phyloP scores from a whole-genome alignment of 2,888 invertebrate species.

The Callimorpha dominula region DNA sequence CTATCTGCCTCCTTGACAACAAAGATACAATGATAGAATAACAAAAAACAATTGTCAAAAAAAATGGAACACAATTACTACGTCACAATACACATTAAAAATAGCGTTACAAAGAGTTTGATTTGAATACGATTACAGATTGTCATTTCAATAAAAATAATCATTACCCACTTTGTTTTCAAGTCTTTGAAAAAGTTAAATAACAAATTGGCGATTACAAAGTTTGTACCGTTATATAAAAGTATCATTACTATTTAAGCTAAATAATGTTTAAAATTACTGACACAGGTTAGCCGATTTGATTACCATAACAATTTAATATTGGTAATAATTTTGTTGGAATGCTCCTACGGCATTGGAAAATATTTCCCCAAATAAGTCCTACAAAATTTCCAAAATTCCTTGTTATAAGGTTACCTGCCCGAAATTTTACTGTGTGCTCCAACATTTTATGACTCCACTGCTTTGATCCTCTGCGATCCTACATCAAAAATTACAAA shows the following conservation, averaged over 20 bases:
- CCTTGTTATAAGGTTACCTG: neutral
- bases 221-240: no score
- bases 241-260: neutral
- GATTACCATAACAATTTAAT: neutral
- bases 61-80: conserved; percentile 57
- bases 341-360: neutral
- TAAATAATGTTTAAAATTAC: neutral
- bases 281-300: neutral
- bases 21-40: conserved; percentile 63
- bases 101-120: conserved; percentile 6
- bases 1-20: conserved; percentile 64
- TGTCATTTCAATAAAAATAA: conserved; percentile 34
- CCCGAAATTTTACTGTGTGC: neutral
- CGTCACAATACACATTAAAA: conserved; percentile 49
- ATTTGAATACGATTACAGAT: conserved; percentile 24
- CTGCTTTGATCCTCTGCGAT: no score
- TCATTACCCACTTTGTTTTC: conserved; percentile 19
- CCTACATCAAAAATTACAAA: no score
- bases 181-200: neutral
- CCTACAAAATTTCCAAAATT: neutral
- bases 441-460: no score
- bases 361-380: neutral
- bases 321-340: neutral
- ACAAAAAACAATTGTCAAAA: conserved; percentile 65
- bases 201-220: no score